Percentiles rank a stretch among this genome's conserved stretches.
These are phyloP conservation scores for Drosophila ercepeae DNA, from an alignment of 1,140 invertebrate genomes.

Conservation along the genomic window DNA sequence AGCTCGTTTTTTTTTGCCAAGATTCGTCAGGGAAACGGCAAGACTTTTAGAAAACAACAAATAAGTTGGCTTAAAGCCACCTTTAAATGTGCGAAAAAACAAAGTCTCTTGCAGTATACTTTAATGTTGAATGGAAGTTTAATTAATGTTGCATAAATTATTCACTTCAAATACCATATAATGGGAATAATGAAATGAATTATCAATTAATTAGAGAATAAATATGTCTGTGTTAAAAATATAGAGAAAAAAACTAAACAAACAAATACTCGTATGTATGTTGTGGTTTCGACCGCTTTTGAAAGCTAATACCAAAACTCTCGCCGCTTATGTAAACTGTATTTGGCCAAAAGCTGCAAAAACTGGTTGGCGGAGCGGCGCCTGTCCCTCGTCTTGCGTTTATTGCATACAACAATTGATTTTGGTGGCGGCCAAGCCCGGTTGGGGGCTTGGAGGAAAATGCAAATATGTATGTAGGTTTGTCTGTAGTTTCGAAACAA, in stretches of 20 bases:
- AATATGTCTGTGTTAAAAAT: neutral
- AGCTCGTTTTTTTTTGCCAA: constrained; percentile 1
- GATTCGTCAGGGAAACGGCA: neutral
- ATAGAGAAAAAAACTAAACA: neutral
- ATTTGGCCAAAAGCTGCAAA: constrained; percentile 26
- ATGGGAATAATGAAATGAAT: neutral
- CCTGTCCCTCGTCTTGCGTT: constrained; percentile 30
- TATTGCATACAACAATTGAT: constrained; percentile 67
- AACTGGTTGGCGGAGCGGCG: constrained; percentile 30
- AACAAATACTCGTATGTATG: too few relatives aligned
- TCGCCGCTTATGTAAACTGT: constrained; percentile 33
- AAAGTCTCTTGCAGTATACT: too few relatives aligned
- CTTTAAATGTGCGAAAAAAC: too few relatives aligned
- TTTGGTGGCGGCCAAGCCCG: constrained; percentile 38
- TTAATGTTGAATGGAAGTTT: neutral
- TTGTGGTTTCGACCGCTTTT: neutral
- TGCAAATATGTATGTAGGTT: constrained; percentile 47
- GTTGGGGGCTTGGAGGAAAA: constrained; percentile 41
- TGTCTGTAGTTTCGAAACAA: constrained; percentile 62
- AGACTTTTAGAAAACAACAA: neutral
- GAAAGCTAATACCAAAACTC: neutral
- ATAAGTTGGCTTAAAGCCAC: neutral
- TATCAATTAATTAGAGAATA: neutral
- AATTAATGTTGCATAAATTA: neutral
- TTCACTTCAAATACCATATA: neutral